phyloP scores from a whole-genome alignment of 2,797 vertebrate genomes.

The Liparis tanakae region DNA sequence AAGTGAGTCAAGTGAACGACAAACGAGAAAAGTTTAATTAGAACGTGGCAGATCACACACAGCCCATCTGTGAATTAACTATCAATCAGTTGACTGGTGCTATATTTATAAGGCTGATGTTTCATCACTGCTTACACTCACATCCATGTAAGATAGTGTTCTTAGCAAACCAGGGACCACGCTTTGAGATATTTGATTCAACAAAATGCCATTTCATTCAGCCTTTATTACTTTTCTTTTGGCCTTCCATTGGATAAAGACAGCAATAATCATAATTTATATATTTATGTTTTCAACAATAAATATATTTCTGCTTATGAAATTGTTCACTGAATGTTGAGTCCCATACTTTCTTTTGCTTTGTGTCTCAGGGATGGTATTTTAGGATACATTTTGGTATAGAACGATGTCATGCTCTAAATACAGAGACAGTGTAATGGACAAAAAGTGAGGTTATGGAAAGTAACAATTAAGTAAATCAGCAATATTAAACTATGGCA shows the following conservation, averaged over 20 bases:
- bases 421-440: not conserved
- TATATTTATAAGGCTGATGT: slow-evolving; percentile 58
- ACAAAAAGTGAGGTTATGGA: not conserved
- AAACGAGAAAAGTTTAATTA: slow-evolving; percentile 14
- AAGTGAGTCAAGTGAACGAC: slow-evolving; percentile 41
- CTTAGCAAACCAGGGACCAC: slow-evolving; percentile 68
- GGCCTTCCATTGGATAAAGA: slow-evolving; percentile 65
- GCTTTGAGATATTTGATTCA: slow-evolving; percentile 35
- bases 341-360: slow-evolving; percentile 41
- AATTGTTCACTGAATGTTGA: slow-evolving; percentile 50
- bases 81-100: slow-evolving; percentile 53
- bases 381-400: not conserved
- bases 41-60: slow-evolving; percentile 13
- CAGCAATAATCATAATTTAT: slow-evolving; percentile 79
- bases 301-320: slow-evolving; percentile 78
- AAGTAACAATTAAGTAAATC: not conserved
- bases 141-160: slow-evolving; percentile 30
- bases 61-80: slow-evolving; percentile 36
- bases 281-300: slow-evolving; percentile 84
- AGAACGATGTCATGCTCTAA: not conserved
- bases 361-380: slow-evolving; percentile 17
- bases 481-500: not conserved
- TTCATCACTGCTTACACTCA: slow-evolving; percentile 43
- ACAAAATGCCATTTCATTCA: slow-evolving; percentile 47
- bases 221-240: slow-evolving; percentile 51